Conservation (phyloP, 2,113 vertebrate genomes). For the Coturnix japonica region DNA sequence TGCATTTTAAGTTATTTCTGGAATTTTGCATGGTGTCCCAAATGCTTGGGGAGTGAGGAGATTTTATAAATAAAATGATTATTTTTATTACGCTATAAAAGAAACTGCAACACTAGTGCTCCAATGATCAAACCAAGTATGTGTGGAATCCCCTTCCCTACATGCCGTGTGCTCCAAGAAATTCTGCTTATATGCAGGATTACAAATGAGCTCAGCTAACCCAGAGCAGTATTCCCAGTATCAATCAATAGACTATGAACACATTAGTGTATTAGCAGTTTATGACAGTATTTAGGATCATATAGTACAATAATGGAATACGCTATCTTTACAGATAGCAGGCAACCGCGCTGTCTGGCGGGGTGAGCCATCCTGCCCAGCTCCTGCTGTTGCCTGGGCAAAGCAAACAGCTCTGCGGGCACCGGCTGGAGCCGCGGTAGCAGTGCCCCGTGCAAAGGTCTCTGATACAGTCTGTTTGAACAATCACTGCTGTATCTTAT, state of each 20-base stretch:
- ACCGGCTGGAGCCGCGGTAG: slow-evolving; percentile 34
- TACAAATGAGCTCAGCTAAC: slow-evolving; percentile 42
- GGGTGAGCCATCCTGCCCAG: not conserved
- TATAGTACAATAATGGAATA: slow-evolving; percentile 52
- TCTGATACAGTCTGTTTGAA: slow-evolving; percentile 59
- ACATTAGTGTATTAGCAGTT: slow-evolving; percentile 70
- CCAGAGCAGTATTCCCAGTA: slow-evolving; percentile 34
- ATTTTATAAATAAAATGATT: slow-evolving; percentile 45
- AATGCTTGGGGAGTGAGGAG: not conserved
- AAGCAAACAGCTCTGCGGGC: slow-evolving; percentile 45
- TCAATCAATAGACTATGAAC: slow-evolving; percentile 65
- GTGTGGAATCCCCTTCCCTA: slow-evolving; percentile 47
- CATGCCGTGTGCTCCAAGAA: not conserved
- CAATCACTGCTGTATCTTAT: slow-evolving; percentile 60
- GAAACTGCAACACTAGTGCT: not conserved
- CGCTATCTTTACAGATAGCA: not conserved
- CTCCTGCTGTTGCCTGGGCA: slow-evolving; percentile 35
- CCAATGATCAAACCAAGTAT: slow-evolving; percentile 14
- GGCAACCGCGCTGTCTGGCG: not conserved
- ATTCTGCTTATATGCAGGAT: slow-evolving; percentile 47
- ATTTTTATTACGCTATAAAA: slow-evolving; percentile 42
- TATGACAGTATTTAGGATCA: slow-evolving; percentile 65
- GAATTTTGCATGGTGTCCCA: slow-evolving; percentile 9
- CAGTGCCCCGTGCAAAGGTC: slow-evolving; percentile 56
- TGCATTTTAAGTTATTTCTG: slow-evolving; percentile 39